Evolutionary conservation across 2,888 invertebrate species (phyloP).

Genomic region (Bruchidius siliquastri): DNA sequence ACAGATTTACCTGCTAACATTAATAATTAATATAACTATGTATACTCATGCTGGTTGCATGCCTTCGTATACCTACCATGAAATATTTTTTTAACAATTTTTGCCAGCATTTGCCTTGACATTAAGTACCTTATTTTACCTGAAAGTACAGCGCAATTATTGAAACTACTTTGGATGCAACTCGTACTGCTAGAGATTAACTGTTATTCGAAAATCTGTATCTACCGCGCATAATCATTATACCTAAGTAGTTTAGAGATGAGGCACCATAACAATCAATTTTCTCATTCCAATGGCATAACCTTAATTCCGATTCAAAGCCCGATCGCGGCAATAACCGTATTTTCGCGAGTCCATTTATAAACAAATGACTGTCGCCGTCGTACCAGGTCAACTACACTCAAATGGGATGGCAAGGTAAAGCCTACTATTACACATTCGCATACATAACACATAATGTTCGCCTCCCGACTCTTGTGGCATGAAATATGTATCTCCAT

Average conservation of each 20-base stretch:
- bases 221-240: background rate
- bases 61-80: too few relatives aligned
- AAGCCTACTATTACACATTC: background rate
- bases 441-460: background rate
- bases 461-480: too few relatives aligned
- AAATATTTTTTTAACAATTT: too few relatives aligned
- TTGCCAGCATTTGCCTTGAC: background rate
- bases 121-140: background rate
- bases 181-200: background rate
- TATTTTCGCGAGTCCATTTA: background rate
- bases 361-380: background rate
- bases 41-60: too few relatives aligned
- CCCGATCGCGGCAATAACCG: background rate
- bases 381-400: background rate
- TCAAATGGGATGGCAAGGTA: background rate
- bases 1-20: too few relatives aligned
- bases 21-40: too few relatives aligned
- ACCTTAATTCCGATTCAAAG: background rate
- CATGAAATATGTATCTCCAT: too few relatives aligned
- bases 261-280: background rate
- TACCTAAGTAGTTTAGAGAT: background rate
- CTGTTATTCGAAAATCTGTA: background rate
- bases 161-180: background rate
- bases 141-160: background rate
- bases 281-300: background rate